Conservation (phyloP, 2,113 vertebrate genomes). For the Oncorhynchus nerka region DNA sequence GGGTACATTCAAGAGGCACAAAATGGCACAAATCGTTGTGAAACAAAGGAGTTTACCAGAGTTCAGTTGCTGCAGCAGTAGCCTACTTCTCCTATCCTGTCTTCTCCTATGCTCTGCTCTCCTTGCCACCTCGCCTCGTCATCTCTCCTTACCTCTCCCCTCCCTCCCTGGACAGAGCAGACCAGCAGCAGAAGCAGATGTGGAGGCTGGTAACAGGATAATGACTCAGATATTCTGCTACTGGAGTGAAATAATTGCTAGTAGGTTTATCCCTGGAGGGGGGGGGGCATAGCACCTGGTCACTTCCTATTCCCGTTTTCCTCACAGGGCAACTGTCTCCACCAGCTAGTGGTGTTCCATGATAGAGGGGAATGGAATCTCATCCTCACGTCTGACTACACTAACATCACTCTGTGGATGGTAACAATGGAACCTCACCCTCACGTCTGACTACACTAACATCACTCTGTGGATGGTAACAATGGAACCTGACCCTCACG, state of each 20-base stretch:
- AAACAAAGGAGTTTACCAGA: background rate
- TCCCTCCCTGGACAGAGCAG: slow-evolving; percentile 15
- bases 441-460: no score
- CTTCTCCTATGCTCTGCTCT: background rate
- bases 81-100: background rate
- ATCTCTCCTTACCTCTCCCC: slow-evolving; percentile 4
- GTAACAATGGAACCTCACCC: no score
- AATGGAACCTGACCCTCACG: no score
- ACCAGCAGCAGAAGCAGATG: slow-evolving; percentile 40
- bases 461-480: no score
- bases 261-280: slow-evolving; percentile 25
- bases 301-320: no score
- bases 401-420: no score
- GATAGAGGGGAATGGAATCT: background rate
- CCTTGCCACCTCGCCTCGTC: background rate
- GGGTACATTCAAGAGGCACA: no score
- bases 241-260: slow-evolving; percentile 48
- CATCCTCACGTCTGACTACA: background rate
- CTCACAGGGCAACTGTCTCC: background rate
- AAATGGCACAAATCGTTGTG: background rate
- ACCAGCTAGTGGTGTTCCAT: background rate
- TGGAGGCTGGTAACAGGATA: slow-evolving; percentile 46
- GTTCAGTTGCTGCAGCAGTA: background rate
- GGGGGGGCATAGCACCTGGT: background rate
- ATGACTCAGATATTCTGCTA: slow-evolving; percentile 41